Base-by-base conservation (phyloP, 2,113 vertebrate genomes). In the Cryptomyrus ogoouensis region DNA sequence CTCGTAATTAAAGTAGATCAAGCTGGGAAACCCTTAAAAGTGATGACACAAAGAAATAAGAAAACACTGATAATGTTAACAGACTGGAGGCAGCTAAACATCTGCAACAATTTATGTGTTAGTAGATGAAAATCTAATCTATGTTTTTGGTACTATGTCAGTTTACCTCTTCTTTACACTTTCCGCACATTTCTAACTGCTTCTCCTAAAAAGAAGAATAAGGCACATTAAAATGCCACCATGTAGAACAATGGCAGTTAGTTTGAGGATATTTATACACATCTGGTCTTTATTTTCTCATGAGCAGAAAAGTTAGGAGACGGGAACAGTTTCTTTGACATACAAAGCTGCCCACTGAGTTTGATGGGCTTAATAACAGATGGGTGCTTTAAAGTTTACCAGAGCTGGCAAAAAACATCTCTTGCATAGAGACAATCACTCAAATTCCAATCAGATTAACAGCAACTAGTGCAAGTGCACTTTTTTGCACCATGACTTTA, bases 231-330 rank as follows among this genome's bases (percentile, higher is more conserved):
- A 80, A 83, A 89, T 90, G 89, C 91, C 87, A 90, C 70, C 88
- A 89, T 92, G 52, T 47, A 84, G 24, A 84, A 94, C 93, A 94
- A 94, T 90, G 85, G 91, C 91, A 94, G 94, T 94, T 94, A 94
- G 93, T 70, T 49, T 88, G 9, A 84, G 91, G 91, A 87, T 92
- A 93, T 96, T 94, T 93, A 91, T 92, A 91, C 92, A 95, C 95
- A 96, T 96, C 95, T 96, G 95, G 95, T 94, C 91, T 91, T 91
- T 47, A 94, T 96, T 95, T 95, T 35, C 91, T 91, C 52, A 89
- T 89, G 92, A 94, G 91, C 92, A 93, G 90, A 93, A 91, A 80
- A 91, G 56, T 88, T 31, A 39, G 85, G 6, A 87, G 88, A 77
- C 90, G 90, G 89, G 77, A 87, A 52, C 86, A 50, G 86, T 89